Evolutionary conservation across 1,140 invertebrate genomes (phyloP).

Genomic region (Micrasema minimum): DNA sequence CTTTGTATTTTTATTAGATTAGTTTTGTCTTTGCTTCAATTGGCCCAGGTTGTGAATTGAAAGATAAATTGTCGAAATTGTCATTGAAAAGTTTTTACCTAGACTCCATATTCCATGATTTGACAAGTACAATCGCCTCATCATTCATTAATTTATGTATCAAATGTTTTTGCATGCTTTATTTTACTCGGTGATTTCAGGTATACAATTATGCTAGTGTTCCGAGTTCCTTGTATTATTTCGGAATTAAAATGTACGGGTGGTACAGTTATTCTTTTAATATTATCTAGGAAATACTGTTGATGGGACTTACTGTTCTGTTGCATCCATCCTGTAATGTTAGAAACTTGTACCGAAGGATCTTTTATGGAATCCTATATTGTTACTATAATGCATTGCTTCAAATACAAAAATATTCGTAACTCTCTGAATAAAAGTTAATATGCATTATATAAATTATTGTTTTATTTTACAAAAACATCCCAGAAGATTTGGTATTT

Average conservation of each 20-base stretch:
- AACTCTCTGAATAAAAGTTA: slow-evolving; percentile 23
- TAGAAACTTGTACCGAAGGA: too few species aligned
- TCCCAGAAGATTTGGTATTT: too few species aligned
- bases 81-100: slow-evolving; percentile 4
- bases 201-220: slow-evolving; percentile 17
- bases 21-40: slow-evolving; percentile 50
- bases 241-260: too few species aligned
- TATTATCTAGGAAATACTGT: too few species aligned
- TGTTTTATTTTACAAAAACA: slow-evolving; percentile 5
- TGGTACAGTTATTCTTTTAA: too few species aligned
- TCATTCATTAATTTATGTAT: background rate
- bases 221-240: background rate
- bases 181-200: slow-evolving; percentile 10
- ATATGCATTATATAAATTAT: slow-evolving; percentile 2
- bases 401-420: slow-evolving; percentile 24
- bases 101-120: slow-evolving; percentile 21
- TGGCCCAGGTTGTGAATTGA: slow-evolving; percentile 44
- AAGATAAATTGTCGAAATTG: background rate
- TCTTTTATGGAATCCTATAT: too few species aligned
- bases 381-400: slow-evolving; percentile 11
- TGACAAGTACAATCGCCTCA: slow-evolving; percentile 15
- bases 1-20: slow-evolving; percentile 20
- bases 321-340: too few species aligned
- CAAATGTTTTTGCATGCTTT: slow-evolving; percentile 18
- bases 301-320: background rate